Conservation (phyloP, 1,140 invertebrate species). For the Ptiloglossa arizonensis region DNA sequence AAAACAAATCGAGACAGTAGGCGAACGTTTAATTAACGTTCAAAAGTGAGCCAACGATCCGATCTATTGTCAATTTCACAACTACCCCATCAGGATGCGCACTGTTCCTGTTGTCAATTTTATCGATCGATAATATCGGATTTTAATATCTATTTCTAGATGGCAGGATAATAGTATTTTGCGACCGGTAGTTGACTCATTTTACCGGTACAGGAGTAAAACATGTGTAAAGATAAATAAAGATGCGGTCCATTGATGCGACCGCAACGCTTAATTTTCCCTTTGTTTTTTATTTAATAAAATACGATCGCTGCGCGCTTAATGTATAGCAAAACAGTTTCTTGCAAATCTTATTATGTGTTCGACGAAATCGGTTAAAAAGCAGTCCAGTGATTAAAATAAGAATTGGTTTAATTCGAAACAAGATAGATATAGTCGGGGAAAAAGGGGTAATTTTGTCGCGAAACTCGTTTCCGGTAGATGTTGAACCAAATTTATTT, state of each 20-base stretch:
- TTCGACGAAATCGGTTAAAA: neutral
- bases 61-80: neutral
- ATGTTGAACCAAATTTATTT: neutral
- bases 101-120: neutral
- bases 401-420: neutral
- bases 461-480: neutral
- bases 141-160: slow-evolving; percentile 19
- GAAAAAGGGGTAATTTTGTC: neutral
- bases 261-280: neutral
- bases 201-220: neutral
- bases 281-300: neutral
- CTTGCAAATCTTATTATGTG: neutral
- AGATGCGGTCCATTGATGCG: neutral
- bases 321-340: neutral
- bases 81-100: neutral
- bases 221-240: neutral
- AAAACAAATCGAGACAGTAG: neutral
- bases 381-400: neutral
- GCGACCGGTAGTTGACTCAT: neutral
- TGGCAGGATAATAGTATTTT: slow-evolving; percentile 43
- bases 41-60: neutral
- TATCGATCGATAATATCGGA: slow-evolving; percentile 34
- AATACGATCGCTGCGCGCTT: neutral
- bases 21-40: neutral
- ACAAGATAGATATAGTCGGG: neutral